Base-by-base conservation (phyloP, 2,113 vertebrate genomes). In the Polypterus bichir region DNA sequence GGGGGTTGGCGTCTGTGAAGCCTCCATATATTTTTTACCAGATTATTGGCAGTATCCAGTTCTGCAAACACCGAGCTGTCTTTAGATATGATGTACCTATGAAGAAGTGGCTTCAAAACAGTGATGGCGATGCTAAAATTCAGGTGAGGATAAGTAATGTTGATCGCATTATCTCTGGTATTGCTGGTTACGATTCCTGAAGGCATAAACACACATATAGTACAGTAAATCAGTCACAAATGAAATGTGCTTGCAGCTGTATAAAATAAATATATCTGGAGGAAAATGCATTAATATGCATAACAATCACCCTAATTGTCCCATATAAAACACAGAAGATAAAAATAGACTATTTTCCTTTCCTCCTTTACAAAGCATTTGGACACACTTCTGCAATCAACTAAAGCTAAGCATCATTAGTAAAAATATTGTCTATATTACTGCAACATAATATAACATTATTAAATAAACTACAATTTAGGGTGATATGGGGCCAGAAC, bases 171-270 rank as follows among this genome's bases (percentile, higher is more conserved):
- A 79, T 97, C 93, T 59, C 83, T 85, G 0, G 90, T 89, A 67
- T 98, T 97, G 80, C 93, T 98, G 74, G 90, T 81, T 3, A 98
- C 84, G 0, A 98, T 91, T 11, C 94, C 95, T 98, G 71, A 61
- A 61, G 0, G 6, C 62, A 46, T 72, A 4, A 68, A 52, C 63
- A 49, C 3, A 56, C 4, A 49, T 3, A 5, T 1, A 7, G 56
- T 59, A 3, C 46, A 27, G 27, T 27, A 27, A 27, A 27, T 27
- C 27, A 27, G 27, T 27, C 27, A 27, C 27, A 27, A 27, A 27
- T 27, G 27, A 27, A 27, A 27, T 27, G 27, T 27, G 27, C 27
- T 27, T 27, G 27, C 27, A 27, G 27, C 27, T 27, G 27, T 2
- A 27, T 27, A 27, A 27, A 27, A 27, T 59, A 44, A 59, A 59